Evolutionary conservation across 2,797 vertebrate species (phyloP).

Genomic region (Steatocranus sp.): DNA sequence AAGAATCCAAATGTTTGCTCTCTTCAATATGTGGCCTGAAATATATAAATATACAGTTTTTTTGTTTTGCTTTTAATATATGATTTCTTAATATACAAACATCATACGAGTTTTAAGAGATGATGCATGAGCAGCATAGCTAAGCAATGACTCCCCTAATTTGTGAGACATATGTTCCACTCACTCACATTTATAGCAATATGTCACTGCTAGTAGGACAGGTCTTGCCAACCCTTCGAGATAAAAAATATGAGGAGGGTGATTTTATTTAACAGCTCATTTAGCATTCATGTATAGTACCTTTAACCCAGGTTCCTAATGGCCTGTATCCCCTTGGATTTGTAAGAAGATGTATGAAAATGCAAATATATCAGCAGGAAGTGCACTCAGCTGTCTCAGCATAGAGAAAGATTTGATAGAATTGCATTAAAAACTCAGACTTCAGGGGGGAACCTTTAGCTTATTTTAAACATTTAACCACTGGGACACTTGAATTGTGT

Average conservation of each 20-base stretch:
- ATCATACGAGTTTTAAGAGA: neutral
- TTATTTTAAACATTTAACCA: neutral
- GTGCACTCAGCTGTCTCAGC: conserved; percentile 19
- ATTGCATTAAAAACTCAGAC: conserved; percentile 2
- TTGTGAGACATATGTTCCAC: conserved; percentile 25
- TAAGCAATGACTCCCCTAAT: neutral
- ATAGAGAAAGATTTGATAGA: conserved; percentile 21
- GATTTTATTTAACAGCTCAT: conserved; percentile 74
- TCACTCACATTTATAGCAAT: conserved; percentile 38
- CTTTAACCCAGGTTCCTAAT: conserved; percentile 62
- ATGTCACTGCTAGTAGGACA: conserved; percentile 28
- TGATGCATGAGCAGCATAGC: neutral
- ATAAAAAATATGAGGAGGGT: conserved; percentile 54
- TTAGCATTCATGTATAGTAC: conserved; percentile 67
- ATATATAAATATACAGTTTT: neutral
- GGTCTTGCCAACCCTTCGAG: conserved; percentile 16
- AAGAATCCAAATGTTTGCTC: neutral
- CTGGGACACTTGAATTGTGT: neutral
- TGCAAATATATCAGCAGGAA: conserved; percentile 58
- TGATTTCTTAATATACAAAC: neutral
- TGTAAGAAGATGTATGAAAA: conserved; percentile 68
- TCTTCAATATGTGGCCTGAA: neutral
- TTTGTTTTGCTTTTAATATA: neutral
- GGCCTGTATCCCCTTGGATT: conserved; percentile 54
- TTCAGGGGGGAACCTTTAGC: conserved; percentile 13